Base-by-base conservation (phyloP, 2,888 invertebrate genomes). In the Eledona agricola region DNA sequence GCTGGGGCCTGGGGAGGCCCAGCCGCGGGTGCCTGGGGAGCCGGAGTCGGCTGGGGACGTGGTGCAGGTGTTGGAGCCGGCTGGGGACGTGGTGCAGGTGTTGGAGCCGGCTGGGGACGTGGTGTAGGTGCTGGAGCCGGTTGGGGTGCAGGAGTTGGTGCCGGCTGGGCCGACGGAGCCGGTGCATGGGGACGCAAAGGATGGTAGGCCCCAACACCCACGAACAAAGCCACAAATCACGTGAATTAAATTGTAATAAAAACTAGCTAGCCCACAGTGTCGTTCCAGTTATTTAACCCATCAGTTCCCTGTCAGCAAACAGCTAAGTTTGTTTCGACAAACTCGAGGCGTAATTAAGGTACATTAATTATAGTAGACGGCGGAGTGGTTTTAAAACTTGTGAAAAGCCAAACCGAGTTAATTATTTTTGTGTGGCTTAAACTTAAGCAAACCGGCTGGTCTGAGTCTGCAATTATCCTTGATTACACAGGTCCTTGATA, bases 21-120 rank as follows among this genome's bases (percentile, higher is more conserved):
- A n/a, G n/a, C n/a, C n/a, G n/a, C n/a, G n/a, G n/a, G 37, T 10
- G 35, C 35, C 28, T 42, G 42, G 42, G 28, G 40, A n/a, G 32
- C 12, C 32, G 10, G 7, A 1, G 2, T 28, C 28, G 28, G 20
- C 4, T 6, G 6, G 4, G 20, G 20, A 4, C 4, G 4, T 6
- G 20, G 20, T 5, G 6, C 6, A 4, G 20, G 20, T 19, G 4
- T 5, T 19, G 20, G 20, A 19, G 20, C 20, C 20, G 4, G n/a
- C 7, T 25, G 4, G 26, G 26, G 26, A 7, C n/a, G 4, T 6
- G 20, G 20, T 5, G 6, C 6, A 4, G 20, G 20, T 19, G 4
- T 5, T n/a, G n/a, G n/a, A n/a, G n/a, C n/a, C 20, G 4, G n/a
- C 7, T 25, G 4, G 26, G 26, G 26, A 7, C n/a, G n/a, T n/a